Evolutionary conservation across 2,888 invertebrate genomes (phyloP).

Genomic region (Habroteleia sp.): DNA sequence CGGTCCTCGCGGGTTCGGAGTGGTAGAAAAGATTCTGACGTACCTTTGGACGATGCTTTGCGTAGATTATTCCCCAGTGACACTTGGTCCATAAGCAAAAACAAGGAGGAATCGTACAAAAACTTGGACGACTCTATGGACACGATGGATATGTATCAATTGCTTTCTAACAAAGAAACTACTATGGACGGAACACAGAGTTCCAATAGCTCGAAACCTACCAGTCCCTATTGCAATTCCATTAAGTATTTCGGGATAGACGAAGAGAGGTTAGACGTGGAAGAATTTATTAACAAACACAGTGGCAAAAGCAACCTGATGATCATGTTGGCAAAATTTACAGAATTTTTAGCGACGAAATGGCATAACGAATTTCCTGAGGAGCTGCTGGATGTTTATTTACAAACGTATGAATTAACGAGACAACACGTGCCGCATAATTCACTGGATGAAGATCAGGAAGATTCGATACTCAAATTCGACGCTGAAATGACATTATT

Average conservation of each 20-base stretch:
- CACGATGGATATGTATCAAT: constrained; percentile 84
- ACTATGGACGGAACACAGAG: constrained; percentile 71
- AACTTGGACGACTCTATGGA: constrained; percentile 84
- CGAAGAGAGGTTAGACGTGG: constrained; percentile 85
- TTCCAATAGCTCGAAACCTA: constrained; percentile 75
- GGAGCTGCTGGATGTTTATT: constrained; percentile 83
- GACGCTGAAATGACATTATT: constrained; percentile 82
- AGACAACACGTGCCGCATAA: constrained; percentile 83
- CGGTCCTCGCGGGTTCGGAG: constrained; percentile 81
- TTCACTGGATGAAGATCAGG: constrained; percentile 78
- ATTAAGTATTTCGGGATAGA: constrained; percentile 85
- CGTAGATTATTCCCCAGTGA: constrained; percentile 85
- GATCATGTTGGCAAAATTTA: constrained; percentile 84
- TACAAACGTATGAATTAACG: constrained; percentile 82
- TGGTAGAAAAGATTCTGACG: constrained; percentile 83
- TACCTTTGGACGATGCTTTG: constrained; percentile 85
- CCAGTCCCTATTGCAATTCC: constrained; percentile 69
- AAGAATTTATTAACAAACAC: constrained; percentile 83
- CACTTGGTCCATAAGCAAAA: constrained; percentile 82
- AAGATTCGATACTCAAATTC: constrained; percentile 78
- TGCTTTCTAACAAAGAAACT: constrained; percentile 82
- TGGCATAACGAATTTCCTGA: constrained; percentile 87
- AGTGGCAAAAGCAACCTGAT: constrained; percentile 82
- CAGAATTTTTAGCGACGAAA: constrained; percentile 83
- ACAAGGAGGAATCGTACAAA: constrained; percentile 80